These are phyloP conservation scores for Cyrtodaria siliqua DNA, from an alignment of 2,888 invertebrate genomes.

Conservation along the genomic window DNA sequence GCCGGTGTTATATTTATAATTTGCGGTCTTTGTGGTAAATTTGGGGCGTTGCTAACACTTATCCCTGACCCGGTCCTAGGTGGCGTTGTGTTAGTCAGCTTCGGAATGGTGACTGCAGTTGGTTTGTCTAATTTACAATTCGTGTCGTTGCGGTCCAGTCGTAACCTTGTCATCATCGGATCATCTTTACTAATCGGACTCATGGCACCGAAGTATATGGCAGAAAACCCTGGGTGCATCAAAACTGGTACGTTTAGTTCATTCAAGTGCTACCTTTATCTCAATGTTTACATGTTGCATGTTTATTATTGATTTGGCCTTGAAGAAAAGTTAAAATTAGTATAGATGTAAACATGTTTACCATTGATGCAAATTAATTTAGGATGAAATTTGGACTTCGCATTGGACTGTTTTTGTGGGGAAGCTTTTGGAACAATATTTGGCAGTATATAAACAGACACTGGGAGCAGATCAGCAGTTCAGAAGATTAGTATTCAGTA, in stretches of 20 bases:
- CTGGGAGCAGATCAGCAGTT: too few species aligned
- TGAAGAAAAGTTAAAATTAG: too few species aligned
- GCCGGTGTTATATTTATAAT: constrained; percentile 86
- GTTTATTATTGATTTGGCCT: too few species aligned
- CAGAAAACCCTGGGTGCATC: constrained; percentile 68
- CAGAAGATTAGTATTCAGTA: too few species aligned
- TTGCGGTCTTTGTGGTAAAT: constrained; percentile 86
- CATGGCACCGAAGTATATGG: constrained; percentile 85
- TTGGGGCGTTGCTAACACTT: constrained; percentile 86
- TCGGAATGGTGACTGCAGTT: constrained; percentile 83
- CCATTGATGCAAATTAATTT: too few species aligned
- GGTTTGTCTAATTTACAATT: constrained; percentile 80
- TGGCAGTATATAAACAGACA: too few species aligned
- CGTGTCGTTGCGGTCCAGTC: constrained; percentile 92
- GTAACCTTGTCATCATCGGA: constrained; percentile 94
- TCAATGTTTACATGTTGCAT: too few species aligned
- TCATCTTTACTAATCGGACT: constrained; percentile 95
- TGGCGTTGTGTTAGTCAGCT: constrained; percentile 83
- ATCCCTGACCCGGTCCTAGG: constrained; percentile 87
- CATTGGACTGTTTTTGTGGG: too few species aligned
- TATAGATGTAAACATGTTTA: too few species aligned
- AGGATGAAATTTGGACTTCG: too few species aligned
- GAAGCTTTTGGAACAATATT: too few species aligned
- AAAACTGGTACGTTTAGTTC: constrained; percentile 70
- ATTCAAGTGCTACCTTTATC: too few species aligned